Evolutionary conservation across 2,113 vertebrate genomes (phyloP).

Genomic region (Atlantisia rogersi): DNA sequence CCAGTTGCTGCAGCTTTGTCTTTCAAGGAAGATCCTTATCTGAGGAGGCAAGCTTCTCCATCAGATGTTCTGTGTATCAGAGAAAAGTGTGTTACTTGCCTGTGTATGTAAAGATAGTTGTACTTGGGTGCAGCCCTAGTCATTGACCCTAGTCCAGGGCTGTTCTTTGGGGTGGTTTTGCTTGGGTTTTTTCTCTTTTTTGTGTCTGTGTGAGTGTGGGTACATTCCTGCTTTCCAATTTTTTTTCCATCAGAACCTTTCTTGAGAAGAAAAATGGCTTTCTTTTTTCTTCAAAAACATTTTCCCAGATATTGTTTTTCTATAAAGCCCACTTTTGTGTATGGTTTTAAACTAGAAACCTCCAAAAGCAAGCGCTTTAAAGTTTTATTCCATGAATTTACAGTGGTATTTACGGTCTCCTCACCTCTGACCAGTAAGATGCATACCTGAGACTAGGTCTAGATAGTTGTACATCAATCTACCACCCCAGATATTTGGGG

Average conservation of each 20-base stretch:
- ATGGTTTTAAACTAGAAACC: background rate
- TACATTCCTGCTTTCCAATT: background rate
- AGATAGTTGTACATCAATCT: too few relatives aligned
- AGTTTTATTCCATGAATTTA: background rate
- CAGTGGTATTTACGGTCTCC: background rate
- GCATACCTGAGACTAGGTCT: background rate
- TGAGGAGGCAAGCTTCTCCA: background rate
- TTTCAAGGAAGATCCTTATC: slow-evolving; percentile 30
- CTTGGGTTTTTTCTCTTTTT: too few relatives aligned
- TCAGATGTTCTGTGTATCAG: background rate
- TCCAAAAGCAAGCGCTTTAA: background rate
- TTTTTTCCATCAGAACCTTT: background rate
- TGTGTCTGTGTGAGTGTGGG: too few relatives aligned
- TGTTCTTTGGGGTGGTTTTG: background rate
- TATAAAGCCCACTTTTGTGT: background rate
- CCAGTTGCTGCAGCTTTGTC: background rate
- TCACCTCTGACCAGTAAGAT: background rate
- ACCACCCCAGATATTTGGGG: background rate
- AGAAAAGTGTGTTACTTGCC: background rate
- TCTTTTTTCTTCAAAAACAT: background rate
- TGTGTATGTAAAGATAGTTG: background rate
- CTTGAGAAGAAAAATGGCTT: background rate
- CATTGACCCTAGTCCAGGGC: background rate
- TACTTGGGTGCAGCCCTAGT: background rate
- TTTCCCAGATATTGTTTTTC: background rate